Conservation (phyloP, 2,888 invertebrate genomes). For the Spisula subtruncata region DNA sequence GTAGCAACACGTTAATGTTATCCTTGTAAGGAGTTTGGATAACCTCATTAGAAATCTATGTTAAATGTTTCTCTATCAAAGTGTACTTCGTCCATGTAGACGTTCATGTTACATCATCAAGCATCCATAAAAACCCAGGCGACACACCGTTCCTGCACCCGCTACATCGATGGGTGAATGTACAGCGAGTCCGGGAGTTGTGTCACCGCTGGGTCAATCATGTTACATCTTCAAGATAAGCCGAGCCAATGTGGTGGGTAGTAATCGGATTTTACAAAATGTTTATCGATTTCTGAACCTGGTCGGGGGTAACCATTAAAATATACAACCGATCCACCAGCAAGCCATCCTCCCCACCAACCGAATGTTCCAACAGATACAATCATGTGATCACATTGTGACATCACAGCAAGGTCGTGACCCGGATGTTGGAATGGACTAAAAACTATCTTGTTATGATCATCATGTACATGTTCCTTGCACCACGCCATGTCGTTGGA, state of each 20-base stretch:
- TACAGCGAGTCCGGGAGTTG: too few species aligned
- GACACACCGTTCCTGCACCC: too few species aligned
- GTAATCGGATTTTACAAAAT: slow-evolving; percentile 41
- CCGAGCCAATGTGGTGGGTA: slow-evolving; percentile 56
- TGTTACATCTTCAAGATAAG: neutral
- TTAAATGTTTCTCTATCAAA: too few species aligned
- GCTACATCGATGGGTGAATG: too few species aligned
- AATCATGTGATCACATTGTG: slow-evolving; percentile 57
- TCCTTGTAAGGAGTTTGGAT: too few species aligned
- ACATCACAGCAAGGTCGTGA: slow-evolving; percentile 52
- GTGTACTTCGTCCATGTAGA: neutral
- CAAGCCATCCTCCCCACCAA: slow-evolving; percentile 68
- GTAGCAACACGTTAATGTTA: too few species aligned
- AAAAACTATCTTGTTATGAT: slow-evolving; percentile 12
- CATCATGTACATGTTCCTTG: slow-evolving; percentile 33
- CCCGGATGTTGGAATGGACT: slow-evolving; percentile 43
- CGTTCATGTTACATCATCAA: neutral
- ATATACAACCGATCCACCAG: slow-evolving; percentile 58
- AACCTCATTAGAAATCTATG: too few species aligned
- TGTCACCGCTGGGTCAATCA: too few species aligned
- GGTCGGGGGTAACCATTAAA: slow-evolving; percentile 45
- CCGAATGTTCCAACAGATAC: slow-evolving; percentile 62
- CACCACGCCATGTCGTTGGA: slow-evolving; percentile 63
- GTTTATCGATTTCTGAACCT: slow-evolving; percentile 45
- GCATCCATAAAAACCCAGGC: too few species aligned